Conservation (phyloP, 2,797 vertebrate genomes). For the Gymnothorax reevesii region DNA sequence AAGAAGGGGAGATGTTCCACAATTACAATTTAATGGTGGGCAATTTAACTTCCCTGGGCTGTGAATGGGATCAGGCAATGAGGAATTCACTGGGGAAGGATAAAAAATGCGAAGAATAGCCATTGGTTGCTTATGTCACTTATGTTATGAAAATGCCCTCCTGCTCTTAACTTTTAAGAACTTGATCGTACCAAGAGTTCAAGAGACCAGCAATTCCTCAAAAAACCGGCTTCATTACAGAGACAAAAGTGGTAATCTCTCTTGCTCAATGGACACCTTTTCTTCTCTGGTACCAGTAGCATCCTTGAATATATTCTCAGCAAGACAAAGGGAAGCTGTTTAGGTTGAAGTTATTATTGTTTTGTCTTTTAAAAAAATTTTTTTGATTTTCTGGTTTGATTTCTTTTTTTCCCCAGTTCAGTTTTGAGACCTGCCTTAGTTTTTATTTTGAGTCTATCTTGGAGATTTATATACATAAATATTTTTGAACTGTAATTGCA, state of each 20-base stretch:
- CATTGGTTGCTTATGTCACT: background rate
- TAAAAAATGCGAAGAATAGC: background rate
- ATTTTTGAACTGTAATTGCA: background rate
- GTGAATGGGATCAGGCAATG: conserved; percentile 28
- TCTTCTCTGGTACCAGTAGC: background rate
- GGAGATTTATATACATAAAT: background rate
- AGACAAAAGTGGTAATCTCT: conserved; percentile 9
- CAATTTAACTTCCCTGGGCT: conserved; percentile 41
- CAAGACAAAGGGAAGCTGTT: background rate
- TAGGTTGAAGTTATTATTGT: background rate
- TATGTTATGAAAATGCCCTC: background rate
- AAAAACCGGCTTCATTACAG: background rate
- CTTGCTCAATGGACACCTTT: conserved; percentile 4
- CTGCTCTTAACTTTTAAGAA: background rate
- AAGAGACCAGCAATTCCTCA: conserved; percentile 7
- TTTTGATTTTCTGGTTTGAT: background rate
- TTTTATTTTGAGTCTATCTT: background rate
- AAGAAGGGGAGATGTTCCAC: conserved; percentile 55
- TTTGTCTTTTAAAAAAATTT: background rate
- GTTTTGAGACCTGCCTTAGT: background rate
- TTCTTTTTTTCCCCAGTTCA: background rate
- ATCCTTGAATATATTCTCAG: background rate
- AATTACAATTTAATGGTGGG: conserved; percentile 50
- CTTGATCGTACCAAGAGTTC: background rate
- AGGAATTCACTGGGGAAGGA: conserved; percentile 24